A percentile compares a stretch with the other conserved stretches of the same genome.
These are phyloP conservation scores for Centropristis striata DNA, from an alignment of 2,113 vertebrate genomes.

Conservation along the genomic window DNA sequence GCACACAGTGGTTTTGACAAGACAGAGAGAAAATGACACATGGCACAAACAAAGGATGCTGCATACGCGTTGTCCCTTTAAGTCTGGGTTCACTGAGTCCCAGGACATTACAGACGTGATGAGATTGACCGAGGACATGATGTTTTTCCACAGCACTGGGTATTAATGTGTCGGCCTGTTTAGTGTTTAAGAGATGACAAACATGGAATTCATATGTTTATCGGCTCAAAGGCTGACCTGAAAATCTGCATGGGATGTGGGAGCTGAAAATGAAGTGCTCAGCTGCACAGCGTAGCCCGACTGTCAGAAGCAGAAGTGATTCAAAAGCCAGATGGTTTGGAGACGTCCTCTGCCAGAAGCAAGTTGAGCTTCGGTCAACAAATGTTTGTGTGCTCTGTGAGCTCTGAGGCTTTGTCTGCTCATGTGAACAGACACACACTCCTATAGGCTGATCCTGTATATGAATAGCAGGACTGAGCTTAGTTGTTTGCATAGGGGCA, in stretches of 20 bases:
- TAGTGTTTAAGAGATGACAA: not conserved
- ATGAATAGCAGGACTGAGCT: not conserved
- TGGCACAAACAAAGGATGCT: slow-evolving; percentile 1
- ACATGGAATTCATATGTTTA: slow-evolving; percentile 11
- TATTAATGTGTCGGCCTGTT: slow-evolving; percentile 26
- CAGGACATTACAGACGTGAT: not conserved
- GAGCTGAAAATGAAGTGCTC: slow-evolving; percentile 13
- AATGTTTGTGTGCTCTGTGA: slow-evolving; percentile 34
- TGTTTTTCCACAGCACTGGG: not conserved
- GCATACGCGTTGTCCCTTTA: not conserved
- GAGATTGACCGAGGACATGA: slow-evolving; percentile 12
- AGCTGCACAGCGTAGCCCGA: not conserved
- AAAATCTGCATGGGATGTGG: slow-evolving; percentile 7
- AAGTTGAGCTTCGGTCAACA: slow-evolving; percentile 34
- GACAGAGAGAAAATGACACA: not conserved
- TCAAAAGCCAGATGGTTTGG: slow-evolving; percentile 59
- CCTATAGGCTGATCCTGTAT: not conserved
- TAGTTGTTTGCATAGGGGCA: not conserved
- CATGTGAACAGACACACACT: not conserved
- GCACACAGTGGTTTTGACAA: not conserved
- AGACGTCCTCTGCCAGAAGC: slow-evolving; percentile 25
- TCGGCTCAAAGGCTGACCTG: slow-evolving; percentile 11
- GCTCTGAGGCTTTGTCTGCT: slow-evolving; percentile 19
- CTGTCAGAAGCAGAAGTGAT: slow-evolving; percentile 41
- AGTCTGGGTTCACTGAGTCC: not conserved